Evolutionary conservation across 2,113 vertebrate species (phyloP).

Genomic region (Leptosomus discolor): DNA sequence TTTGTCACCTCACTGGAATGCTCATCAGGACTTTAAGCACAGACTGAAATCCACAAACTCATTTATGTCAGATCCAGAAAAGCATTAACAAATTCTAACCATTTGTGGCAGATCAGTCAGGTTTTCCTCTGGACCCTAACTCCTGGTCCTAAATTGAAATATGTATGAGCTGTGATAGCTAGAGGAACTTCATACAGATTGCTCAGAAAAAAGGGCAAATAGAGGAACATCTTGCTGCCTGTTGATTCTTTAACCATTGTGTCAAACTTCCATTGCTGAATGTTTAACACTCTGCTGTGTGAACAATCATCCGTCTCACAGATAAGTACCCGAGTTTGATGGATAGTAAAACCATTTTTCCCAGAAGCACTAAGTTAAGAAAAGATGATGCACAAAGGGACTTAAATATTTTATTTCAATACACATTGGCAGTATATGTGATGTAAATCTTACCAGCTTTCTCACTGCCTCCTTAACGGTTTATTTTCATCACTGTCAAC

Average conservation of each 20-base stretch:
- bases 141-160: not conserved
- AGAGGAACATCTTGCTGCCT: not conserved
- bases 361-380: not conserved
- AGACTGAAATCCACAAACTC: not conserved
- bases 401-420: not conserved
- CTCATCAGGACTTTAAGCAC: accelerated
- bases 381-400: not conserved
- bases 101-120: not conserved
- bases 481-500: not conserved
- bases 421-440: not conserved
- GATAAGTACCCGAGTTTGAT: not conserved
- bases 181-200: not conserved
- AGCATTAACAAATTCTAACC: not conserved
- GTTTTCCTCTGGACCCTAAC: not conserved
- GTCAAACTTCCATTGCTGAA: not conserved
- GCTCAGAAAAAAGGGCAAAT: not conserved
- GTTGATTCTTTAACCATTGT: not conserved
- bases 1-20: not conserved
- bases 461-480: not conserved
- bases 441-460: not conserved
- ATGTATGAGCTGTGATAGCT: not conserved
- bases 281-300: not conserved
- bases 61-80: not conserved
- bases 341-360: not conserved
- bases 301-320: not conserved